phyloP scores from a whole-genome alignment of 35 echinoderm and acorn worm genomes.

The Apostichopus parvimensis region DNA sequence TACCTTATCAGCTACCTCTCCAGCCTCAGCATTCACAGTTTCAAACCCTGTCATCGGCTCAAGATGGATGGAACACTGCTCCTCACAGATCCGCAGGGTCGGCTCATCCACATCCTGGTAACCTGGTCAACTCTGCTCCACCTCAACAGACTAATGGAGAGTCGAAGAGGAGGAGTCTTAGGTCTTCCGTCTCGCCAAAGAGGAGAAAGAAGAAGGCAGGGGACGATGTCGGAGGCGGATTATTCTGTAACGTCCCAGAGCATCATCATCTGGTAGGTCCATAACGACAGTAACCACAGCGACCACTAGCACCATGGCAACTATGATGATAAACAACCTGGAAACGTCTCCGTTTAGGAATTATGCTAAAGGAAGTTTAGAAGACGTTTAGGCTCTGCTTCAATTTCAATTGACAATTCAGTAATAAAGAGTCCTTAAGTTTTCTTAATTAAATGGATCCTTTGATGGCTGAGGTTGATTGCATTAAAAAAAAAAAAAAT shows the following conservation, averaged over 20 bases:
- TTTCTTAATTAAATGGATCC: too few relatives aligned
- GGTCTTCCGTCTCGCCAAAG: slow-evolving; percentile 27
- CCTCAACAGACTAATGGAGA: background rate
- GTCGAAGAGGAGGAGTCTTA: background rate
- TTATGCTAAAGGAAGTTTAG: too few relatives aligned
- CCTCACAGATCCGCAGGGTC: background rate
- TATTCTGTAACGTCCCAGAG: slow-evolving; percentile 98
- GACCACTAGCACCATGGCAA: background rate
- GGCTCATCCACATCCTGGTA: background rate
- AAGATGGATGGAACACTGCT: background rate
- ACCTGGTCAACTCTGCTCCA: background rate
- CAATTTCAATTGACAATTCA: too few relatives aligned
- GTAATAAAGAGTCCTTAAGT: too few relatives aligned
- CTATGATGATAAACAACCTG: too few relatives aligned
- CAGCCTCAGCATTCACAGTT: background rate
- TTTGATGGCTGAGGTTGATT: too few relatives aligned
- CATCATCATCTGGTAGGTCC: slow-evolving; percentile 91
- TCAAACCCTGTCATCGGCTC: background rate
- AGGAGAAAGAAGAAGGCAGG: slow-evolving; percentile 24
- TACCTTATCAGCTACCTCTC: background rate
- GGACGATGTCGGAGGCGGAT: slow-evolving; percentile 50
- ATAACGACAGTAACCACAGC: background rate
- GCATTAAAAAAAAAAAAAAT: too few relatives aligned
- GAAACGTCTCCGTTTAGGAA: too few relatives aligned
- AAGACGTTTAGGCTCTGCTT: too few relatives aligned